A percentile compares a stretch with the other conserved stretches of the same genome.
phyloP scores from a whole-genome alignment of 1,140 invertebrate species.

The Nasonia vitripennis region DNA sequence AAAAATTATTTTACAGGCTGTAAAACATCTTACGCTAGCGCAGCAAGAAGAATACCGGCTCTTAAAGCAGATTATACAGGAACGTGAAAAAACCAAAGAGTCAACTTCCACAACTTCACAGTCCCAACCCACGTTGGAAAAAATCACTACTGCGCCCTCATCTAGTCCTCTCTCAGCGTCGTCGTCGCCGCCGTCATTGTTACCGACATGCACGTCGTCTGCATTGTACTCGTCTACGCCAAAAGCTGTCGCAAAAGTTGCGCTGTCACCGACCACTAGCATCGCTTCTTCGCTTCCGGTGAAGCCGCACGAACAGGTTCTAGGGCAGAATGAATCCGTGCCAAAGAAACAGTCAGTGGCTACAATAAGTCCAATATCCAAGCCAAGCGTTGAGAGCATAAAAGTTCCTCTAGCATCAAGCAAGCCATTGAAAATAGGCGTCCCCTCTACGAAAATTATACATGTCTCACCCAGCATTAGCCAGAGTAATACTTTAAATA shows the following conservation, averaged over 20 bases:
- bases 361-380: slow-evolving; percentile 38
- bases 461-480: background rate
- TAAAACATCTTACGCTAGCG: slow-evolving; percentile 69
- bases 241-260: background rate
- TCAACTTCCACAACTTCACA: background rate
- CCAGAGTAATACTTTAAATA: background rate
- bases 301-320: background rate
- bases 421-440: background rate
- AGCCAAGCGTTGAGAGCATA: background rate
- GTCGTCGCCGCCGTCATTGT: background rate
- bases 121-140: background rate
- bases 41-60: slow-evolving; percentile 72
- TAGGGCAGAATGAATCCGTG: background rate
- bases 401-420: background rate
- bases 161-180: background rate
- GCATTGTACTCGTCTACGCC: background rate
- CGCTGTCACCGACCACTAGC: background rate
- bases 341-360: slow-evolving; percentile 31
- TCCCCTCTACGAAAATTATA: background rate
- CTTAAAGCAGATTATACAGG: slow-evolving; percentile 65
- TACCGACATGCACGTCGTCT: background rate
- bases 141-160: background rate
- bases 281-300: no score
- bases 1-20: slow-evolving; percentile 63
- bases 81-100: slow-evolving; percentile 23